phyloP scores from a whole-genome alignment of 2,113 vertebrate genomes.

The Microtus richardsoni region DNA sequence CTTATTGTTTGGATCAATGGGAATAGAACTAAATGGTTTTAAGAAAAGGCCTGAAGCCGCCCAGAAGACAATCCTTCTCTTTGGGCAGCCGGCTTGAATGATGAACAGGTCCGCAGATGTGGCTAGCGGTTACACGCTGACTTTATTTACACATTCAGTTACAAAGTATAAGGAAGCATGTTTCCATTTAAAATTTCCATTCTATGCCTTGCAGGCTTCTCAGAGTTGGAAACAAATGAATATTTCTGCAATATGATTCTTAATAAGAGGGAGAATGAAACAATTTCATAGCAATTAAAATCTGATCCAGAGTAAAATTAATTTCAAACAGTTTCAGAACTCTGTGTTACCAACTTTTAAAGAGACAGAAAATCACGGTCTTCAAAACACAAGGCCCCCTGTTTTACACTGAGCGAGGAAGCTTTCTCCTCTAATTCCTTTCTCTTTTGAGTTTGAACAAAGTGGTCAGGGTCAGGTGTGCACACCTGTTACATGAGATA shows the following conservation, averaged over 20 bases:
- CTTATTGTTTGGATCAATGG: constrained; percentile 73
- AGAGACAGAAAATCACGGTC: constrained; percentile 2
- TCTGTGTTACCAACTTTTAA: constrained; percentile 52
- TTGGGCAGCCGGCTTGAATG: constrained; percentile 38
- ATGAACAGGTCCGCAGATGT: constrained; percentile 57
- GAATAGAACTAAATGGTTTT: constrained; percentile 68
- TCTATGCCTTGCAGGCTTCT: constrained; percentile 1
- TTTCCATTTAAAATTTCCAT: background rate
- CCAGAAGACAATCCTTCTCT: constrained; percentile 64
- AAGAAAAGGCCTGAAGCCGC: constrained; percentile 68
- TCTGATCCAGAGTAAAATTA: constrained; percentile 46
- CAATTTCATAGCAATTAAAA: constrained; percentile 53
- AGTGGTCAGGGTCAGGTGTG: constrained; percentile 46
- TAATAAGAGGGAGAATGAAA: constrained; percentile 32
- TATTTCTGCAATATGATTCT: constrained; percentile 58
- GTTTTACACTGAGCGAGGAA: background rate
- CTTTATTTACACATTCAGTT: constrained; percentile 75
- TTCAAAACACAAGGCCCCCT: constrained; percentile 40
- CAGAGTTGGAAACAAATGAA: constrained; percentile 62
- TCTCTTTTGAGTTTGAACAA: constrained; percentile 62
- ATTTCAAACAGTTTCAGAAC: constrained; percentile 43
- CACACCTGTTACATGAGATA: constrained; percentile 64
- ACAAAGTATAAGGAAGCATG: constrained; percentile 61
- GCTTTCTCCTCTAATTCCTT: constrained; percentile 47
- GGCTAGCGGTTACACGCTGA: constrained; percentile 53